Evolutionary conservation across 1,140 invertebrate species (phyloP).

Genomic region (Medauroidea extradentata): DNA sequence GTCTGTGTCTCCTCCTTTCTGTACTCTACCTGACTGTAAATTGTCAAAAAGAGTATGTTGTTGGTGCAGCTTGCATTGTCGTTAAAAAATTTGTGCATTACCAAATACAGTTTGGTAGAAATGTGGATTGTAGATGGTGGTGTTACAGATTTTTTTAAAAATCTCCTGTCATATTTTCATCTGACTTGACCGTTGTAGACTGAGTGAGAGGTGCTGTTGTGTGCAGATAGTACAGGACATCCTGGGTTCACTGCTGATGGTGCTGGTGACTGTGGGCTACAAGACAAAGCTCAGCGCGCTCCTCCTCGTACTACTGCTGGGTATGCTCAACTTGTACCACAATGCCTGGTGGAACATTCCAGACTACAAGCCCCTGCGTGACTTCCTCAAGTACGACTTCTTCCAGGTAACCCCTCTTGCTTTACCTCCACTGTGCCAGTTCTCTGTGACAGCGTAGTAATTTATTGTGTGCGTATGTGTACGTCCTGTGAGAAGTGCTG

Average conservation of each 20-base stretch:
- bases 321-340: slow-evolving; percentile 91
- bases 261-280: slow-evolving; percentile 94
- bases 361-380: slow-evolving; percentile 88
- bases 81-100: too few species aligned
- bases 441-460: slow-evolving; percentile 10
- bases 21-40: too few species aligned
- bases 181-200: too few species aligned
- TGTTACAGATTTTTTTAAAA: too few species aligned
- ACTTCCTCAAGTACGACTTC: slow-evolving; percentile 99
- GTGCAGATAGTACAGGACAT: slow-evolving; percentile 82
- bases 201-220: slow-evolving; percentile 8
- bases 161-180: too few species aligned
- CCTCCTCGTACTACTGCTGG: slow-evolving; percentile 85
- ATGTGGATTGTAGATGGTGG: too few species aligned
- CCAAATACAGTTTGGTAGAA: too few species aligned
- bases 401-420: slow-evolving; percentile 87
- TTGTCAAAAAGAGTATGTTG: too few species aligned
- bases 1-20: too few species aligned
- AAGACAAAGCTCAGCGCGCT: slow-evolving; percentile 98
- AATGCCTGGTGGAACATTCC: slow-evolving; percentile 98
- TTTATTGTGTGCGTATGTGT: not conserved
- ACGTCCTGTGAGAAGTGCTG: not conserved
- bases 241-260: slow-evolving; percentile 90
- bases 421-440: too few species aligned
- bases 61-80: too few species aligned